Percentiles rank a stretch among this genome's conserved stretches.
Evolutionary conservation across 1,140 invertebrate genomes (phyloP).

Genomic region (Tetranychus cinnabarinus): DNA sequence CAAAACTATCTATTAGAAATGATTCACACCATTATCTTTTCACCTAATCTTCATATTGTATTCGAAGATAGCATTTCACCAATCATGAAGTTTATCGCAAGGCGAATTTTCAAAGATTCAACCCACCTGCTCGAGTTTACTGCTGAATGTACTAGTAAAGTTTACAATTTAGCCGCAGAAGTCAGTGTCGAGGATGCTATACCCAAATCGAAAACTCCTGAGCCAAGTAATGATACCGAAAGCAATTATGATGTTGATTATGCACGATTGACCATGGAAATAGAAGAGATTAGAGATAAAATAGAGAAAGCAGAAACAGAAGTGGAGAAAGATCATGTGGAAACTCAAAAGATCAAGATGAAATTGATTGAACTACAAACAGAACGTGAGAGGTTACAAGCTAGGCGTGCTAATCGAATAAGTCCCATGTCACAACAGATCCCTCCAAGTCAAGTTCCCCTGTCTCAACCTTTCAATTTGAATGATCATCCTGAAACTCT

Average conservation of each 20-base stretch:
- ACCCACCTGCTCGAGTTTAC: background rate
- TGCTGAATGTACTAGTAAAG: background rate
- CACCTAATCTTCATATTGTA: background rate
- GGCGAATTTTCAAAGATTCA: background rate
- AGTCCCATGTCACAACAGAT: background rate
- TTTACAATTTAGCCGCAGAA: background rate
- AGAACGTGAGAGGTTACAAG: background rate
- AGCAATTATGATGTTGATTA: background rate
- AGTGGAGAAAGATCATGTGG: background rate
- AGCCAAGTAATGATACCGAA: background rate
- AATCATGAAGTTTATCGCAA: conserved; percentile 2
- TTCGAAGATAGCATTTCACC: background rate
- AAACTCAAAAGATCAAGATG: background rate
- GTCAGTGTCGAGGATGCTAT: background rate
- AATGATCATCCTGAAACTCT: background rate
- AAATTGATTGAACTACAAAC: background rate
- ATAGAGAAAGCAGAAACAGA: background rate
- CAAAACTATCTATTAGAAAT: background rate
- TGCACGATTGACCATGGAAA: background rate
- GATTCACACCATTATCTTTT: background rate
- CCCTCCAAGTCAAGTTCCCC: background rate
- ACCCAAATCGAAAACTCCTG: background rate
- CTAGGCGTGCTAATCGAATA: background rate
- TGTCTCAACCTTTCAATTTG: background rate
- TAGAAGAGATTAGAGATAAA: background rate